Percentiles rank a stretch among this genome's conserved stretches.
Evolutionary conservation across 2,888 invertebrate genomes (phyloP).

Genomic region (Sinhomidia bicolor): DNA sequence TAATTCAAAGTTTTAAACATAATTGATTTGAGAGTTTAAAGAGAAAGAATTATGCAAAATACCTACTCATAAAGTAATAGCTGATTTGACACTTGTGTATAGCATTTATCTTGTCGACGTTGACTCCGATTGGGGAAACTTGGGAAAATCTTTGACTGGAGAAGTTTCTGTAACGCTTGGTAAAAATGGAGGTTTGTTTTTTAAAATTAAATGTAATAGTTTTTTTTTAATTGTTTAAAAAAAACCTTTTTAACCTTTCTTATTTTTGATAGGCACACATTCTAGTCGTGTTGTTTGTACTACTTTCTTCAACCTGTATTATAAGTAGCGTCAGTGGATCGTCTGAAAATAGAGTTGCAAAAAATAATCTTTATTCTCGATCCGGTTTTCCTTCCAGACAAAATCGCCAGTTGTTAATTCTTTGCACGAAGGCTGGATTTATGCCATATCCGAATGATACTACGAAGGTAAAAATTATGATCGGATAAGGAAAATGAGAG

Average conservation of each 20-base stretch:
- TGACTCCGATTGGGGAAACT: too few species aligned
- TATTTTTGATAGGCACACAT: neutral
- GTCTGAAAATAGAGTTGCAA: neutral
- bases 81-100: too few species aligned
- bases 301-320: neutral
- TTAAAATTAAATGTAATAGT: neutral
- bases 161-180: too few species aligned
- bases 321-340: neutral
- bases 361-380: neutral
- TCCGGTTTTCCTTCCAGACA: neutral
- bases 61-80: too few species aligned
- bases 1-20: too few species aligned
- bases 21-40: too few species aligned
- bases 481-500: too few species aligned
- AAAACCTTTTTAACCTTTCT: too few species aligned
- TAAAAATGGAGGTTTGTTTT: neutral
- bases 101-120: too few species aligned
- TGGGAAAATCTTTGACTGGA: too few species aligned
- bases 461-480: too few species aligned
- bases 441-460: constrained; percentile 45
- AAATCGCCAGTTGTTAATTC: constrained; percentile 10
- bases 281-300: neutral
- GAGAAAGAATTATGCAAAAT: too few species aligned
- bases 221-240: neutral
- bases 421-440: neutral